Percentiles rank a stretch among this genome's conserved stretches.
Evolutionary conservation across 2,113 vertebrate genomes (phyloP).

Genomic region (Mustela lutreola): DNA sequence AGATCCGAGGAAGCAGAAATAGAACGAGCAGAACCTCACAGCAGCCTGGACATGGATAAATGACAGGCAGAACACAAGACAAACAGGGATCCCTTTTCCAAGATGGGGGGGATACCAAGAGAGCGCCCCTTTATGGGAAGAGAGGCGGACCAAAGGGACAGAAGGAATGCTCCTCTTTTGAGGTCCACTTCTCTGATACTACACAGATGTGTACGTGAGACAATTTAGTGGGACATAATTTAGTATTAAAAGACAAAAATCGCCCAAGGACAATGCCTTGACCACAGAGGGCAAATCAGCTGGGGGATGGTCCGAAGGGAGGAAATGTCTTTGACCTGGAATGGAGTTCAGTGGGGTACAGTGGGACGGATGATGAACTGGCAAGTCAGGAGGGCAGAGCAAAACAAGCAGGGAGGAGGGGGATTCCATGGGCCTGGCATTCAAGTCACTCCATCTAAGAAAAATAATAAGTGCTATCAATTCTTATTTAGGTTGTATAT

Average conservation of each 20-base stretch:
- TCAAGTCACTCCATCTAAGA: neutral
- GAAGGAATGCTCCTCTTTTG: neutral
- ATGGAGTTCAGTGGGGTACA: neutral
- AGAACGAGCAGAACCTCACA: neutral
- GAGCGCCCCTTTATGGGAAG: neutral
- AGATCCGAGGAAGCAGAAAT: neutral
- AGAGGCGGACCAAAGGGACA: neutral
- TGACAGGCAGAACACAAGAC: neutral
- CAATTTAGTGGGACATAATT: too few relatives aligned
- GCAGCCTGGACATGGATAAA: neutral
- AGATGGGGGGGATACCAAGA: neutral
- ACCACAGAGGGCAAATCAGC: neutral
- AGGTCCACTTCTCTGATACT: neutral
- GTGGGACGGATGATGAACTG: accelerated
- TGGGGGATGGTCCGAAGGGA: neutral
- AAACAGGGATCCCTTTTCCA: neutral
- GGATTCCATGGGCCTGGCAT: neutral
- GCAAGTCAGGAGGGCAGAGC: neutral
- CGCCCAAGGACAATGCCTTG: neutral
- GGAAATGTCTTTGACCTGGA: neutral
- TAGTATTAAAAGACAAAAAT: neutral
- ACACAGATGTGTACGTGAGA: neutral
- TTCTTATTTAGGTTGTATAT: neutral
- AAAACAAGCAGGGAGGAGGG: neutral
- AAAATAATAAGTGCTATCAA: neutral